phyloP scores from a whole-genome alignment of 2,113 vertebrate species.

The Pluvialis apricaria region DNA sequence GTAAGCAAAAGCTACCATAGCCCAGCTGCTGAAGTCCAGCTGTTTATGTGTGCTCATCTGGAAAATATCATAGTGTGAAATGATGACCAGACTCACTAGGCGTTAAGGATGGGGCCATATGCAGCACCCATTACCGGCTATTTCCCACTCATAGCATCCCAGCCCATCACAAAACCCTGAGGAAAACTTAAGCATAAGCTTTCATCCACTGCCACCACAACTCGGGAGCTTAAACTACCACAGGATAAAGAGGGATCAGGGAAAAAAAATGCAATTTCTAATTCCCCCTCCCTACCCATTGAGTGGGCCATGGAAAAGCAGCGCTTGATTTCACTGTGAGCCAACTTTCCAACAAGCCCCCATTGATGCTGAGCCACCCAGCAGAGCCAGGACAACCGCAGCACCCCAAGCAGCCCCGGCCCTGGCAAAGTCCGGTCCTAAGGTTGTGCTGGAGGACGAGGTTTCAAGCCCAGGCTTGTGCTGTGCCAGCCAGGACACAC shows the following conservation, averaged over 20 bases:
- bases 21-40: not conserved
- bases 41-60: not conserved
- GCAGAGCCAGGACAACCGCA: not conserved
- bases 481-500: not conserved
- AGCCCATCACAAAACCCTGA: not conserved
- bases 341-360: not conserved
- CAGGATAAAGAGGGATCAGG: not conserved
- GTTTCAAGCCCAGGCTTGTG: not conserved
- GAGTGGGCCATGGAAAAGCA: not conserved
- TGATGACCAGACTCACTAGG: too few relatives aligned
- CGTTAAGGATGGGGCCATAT: not conserved
- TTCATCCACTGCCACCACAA: not conserved
- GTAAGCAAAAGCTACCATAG: not conserved
- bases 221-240: not conserved
- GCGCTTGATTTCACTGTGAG: not conserved
- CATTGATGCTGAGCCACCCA: not conserved
- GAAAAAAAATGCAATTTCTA: not conserved
- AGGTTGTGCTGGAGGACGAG: not conserved
- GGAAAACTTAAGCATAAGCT: not conserved
- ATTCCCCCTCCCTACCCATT: not conserved
- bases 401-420: not conserved
- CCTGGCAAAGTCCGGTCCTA: not conserved
- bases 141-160: not conserved
- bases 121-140: not conserved
- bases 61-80: not conserved